Percentiles rank a stretch among this genome's conserved stretches.
phyloP scores from a whole-genome alignment of 1,140 invertebrate genomes.

The Solenopsis invicta region DNA sequence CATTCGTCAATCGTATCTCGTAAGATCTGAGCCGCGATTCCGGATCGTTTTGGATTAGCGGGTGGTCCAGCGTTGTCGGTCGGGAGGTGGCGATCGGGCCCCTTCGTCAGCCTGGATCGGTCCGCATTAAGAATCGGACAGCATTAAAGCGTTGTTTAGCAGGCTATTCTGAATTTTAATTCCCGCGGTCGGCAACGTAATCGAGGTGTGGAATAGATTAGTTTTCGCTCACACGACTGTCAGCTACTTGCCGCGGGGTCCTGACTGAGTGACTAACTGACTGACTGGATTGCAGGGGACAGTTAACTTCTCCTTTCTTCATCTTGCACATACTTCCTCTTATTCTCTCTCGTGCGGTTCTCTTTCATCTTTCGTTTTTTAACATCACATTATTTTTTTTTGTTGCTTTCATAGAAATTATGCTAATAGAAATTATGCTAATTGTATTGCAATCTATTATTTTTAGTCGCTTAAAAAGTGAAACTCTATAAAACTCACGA shows the following conservation, averaged over 20 bases:
- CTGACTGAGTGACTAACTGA: constrained; percentile 60
- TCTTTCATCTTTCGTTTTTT: not conserved
- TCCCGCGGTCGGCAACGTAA: constrained; percentile 67
- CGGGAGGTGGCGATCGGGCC: constrained; percentile 21
- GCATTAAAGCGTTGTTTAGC: constrained; percentile 78
- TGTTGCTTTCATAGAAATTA: constrained; percentile 6
- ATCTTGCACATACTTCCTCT: not conserved
- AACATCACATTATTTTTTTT: not conserved
- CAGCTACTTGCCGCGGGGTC: constrained; percentile 78
- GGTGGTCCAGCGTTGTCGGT: constrained; percentile 67
- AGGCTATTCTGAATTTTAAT: constrained; percentile 80
- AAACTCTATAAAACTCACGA: not conserved
- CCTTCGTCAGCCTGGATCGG: constrained; percentile 11
- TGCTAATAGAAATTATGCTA: constrained; percentile 19
- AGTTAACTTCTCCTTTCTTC: constrained; percentile 22
- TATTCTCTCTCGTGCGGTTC: not conserved
- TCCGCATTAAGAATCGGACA: constrained; percentile 32
- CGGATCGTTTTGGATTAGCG: constrained; percentile 65
- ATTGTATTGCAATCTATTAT: not conserved
- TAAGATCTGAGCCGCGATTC: constrained; percentile 48
- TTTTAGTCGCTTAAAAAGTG: not conserved
- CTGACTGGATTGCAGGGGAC: constrained; percentile 20
- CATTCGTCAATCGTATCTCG: constrained; percentile 50
- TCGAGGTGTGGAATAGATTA: constrained; percentile 82
- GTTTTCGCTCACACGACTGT: constrained; percentile 77